phyloP scores from a whole-genome alignment of 2,888 invertebrate species.

The Heterodera filipjevi region DNA sequence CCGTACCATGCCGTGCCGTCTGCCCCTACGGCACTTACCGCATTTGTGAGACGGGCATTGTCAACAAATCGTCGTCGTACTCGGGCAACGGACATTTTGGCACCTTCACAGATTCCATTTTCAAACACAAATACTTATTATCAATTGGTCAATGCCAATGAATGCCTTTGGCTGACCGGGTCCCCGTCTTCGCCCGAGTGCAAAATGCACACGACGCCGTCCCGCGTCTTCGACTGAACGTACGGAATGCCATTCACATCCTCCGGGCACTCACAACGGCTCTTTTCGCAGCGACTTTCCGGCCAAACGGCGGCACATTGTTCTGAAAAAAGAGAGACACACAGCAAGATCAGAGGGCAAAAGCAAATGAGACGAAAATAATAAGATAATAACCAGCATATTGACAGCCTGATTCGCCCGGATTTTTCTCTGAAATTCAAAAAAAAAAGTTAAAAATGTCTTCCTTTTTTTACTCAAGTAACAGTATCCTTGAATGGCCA shows the following conservation, averaged over 20 bases:
- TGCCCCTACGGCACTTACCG: slow-evolving; percentile 29
- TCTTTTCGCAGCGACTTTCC: slow-evolving; percentile 61
- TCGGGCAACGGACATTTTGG: slow-evolving; percentile 56
- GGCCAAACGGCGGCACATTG: slow-evolving; percentile 64
- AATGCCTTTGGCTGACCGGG: slow-evolving; percentile 42
- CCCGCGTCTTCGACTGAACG: slow-evolving; percentile 60
- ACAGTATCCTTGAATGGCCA: slow-evolving; percentile 64
- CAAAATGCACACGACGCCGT: slow-evolving; percentile 63
- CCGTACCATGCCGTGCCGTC: too few species aligned
- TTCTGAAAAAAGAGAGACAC: slow-evolving; percentile 34
- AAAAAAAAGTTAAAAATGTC: background rate
- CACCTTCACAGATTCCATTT: slow-evolving; percentile 6
- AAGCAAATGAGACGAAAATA: background rate
- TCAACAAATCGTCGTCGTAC: slow-evolving; percentile 63
- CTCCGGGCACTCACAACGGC: slow-evolving; percentile 63
- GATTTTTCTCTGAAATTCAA: slow-evolving; percentile 55
- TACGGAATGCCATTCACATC: slow-evolving; percentile 64
- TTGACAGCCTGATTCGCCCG: slow-evolving; percentile 63
- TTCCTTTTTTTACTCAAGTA: slow-evolving; percentile 51
- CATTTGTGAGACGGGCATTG: slow-evolving; percentile 64
- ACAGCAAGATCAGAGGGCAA: background rate
- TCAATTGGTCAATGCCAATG: background rate
- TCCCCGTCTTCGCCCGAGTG: slow-evolving; percentile 64
- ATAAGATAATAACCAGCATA: slow-evolving; percentile 43
- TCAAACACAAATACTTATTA: background rate